Evolutionary conservation across 1,140 invertebrate species (phyloP).

Genomic region (Panagrolaimus sp.): DNA sequence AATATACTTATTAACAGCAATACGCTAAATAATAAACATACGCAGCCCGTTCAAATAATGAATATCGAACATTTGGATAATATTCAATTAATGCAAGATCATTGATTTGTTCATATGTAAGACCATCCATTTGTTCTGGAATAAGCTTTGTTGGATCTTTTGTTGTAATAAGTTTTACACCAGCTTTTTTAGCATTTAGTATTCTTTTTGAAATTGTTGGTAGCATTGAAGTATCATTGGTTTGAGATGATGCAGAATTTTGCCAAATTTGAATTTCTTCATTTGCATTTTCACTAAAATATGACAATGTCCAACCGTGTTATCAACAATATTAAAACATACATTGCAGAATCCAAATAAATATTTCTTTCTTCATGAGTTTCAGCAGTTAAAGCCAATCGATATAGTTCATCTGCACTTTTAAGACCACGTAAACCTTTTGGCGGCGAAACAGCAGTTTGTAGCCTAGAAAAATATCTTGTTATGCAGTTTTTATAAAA

Average conservation of each 20-base stretch:
- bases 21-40: not conserved
- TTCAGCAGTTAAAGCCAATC: not conserved
- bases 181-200: not conserved
- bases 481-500: too few species aligned
- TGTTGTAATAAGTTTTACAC: not conserved
- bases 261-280: not conserved
- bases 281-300: conserved; percentile 6
- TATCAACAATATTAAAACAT: not conserved
- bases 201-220: not conserved
- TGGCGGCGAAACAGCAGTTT: not conserved
- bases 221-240: not conserved
- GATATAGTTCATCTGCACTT: not conserved
- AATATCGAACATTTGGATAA: not conserved
- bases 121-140: not conserved
- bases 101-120: conserved; percentile 6
- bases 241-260: not conserved
- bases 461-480: not conserved
- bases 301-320: not conserved
- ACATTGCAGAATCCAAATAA: conserved; percentile 1
- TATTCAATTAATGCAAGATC: not conserved
- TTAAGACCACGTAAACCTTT: not conserved
- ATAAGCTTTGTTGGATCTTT: not conserved
- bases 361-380: not conserved
- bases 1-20: not conserved
- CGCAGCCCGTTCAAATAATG: not conserved